These are phyloP conservation scores for Amblyopsis rosae DNA, from an alignment of 2,113 vertebrate species.

Conservation along the genomic window DNA sequence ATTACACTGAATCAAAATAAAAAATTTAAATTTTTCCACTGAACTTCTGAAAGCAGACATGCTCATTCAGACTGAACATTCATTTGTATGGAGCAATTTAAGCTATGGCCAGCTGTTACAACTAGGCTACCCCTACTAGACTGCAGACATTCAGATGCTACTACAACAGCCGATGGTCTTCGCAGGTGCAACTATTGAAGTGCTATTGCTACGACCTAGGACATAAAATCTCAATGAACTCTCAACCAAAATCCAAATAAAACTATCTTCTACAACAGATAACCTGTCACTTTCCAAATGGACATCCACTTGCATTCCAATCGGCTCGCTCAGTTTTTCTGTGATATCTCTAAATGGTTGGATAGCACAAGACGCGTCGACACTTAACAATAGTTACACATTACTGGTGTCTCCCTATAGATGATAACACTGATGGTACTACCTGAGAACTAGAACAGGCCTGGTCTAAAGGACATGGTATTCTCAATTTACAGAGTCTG, in stretches of 20 bases:
- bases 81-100: not conserved
- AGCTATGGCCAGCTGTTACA: not conserved
- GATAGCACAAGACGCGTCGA: not conserved
- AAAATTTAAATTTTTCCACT: not conserved
- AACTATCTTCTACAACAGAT: constrained; percentile 2
- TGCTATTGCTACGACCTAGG: not conserved
- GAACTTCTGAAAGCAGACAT: not conserved
- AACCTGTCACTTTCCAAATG: constrained; percentile 20
- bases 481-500: constrained; percentile 14
- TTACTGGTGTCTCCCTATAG: constrained; percentile 1
- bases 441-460: constrained; percentile 58
- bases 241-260: not conserved
- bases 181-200: not conserved
- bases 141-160: constrained; percentile 19
- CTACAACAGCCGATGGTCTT: constrained; percentile 3
- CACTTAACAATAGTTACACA: constrained; percentile 9
- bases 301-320: not conserved
- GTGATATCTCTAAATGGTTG: not conserved
- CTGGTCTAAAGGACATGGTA: constrained; percentile 19
- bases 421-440: constrained; percentile 33
- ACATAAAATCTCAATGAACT: not conserved
- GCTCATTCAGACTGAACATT: not conserved
- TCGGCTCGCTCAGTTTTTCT: not conserved
- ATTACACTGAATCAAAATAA: not conserved
- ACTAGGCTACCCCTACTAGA: not conserved